phyloP scores from a whole-genome alignment of 2,113 vertebrate genomes.

The Mastomys natalensis region DNA sequence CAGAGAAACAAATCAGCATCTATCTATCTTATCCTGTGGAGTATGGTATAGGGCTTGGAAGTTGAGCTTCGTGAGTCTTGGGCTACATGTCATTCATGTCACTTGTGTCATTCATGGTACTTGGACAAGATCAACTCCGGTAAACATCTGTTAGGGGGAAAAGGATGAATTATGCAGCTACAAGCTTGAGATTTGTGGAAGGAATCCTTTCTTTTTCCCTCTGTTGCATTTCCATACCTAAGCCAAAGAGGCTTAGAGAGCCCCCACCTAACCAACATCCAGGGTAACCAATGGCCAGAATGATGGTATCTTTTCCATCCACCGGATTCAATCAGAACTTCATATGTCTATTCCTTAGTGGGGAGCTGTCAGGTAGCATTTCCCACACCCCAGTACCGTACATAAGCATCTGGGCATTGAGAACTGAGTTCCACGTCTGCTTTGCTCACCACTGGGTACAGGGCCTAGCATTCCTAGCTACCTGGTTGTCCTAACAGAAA shows the following conservation, averaged over 20 bases:
- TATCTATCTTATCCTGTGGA: neutral
- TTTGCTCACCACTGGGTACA: neutral
- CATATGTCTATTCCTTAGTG: neutral
- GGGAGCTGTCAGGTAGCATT: neutral
- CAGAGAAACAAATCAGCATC: neutral
- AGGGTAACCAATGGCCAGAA: neutral
- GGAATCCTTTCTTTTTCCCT: neutral
- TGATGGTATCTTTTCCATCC: neutral
- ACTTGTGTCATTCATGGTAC: neutral
- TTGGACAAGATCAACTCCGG: neutral
- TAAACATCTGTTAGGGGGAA: conserved; percentile 38
- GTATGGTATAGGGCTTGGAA: neutral
- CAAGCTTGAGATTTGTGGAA: neutral
- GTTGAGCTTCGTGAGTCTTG: neutral
- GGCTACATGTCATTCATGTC: neutral
- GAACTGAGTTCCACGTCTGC: neutral
- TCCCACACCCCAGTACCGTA: neutral
- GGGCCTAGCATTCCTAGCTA: neutral
- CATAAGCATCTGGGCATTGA: neutral
- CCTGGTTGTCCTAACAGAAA: neutral
- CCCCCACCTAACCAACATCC: neutral
- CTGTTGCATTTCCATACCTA: neutral
- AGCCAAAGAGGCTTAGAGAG: neutral
- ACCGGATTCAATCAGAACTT: neutral
- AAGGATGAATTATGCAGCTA: conserved; percentile 15